Conservation (phyloP, 2,797 vertebrate species). For the Hylomyscus alleni region DNA sequence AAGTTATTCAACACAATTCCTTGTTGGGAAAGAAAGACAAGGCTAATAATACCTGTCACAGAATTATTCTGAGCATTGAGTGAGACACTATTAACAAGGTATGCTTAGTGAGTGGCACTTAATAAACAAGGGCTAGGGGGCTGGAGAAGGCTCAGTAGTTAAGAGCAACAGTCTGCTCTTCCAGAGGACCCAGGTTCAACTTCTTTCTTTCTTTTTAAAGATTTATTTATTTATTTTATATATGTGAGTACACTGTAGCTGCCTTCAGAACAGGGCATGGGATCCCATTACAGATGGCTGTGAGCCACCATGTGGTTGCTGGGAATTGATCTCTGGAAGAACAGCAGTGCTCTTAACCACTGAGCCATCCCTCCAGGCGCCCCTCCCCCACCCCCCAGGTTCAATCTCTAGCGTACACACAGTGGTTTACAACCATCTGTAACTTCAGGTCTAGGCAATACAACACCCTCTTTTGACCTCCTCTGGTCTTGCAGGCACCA, state of each 20-base stretch:
- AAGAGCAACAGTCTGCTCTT: neutral
- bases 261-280: no score
- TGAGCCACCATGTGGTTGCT: no score
- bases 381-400: no score
- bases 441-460: neutral
- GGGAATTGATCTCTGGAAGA: no score
- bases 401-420: neutral
- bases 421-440: neutral
- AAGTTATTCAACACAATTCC: neutral
- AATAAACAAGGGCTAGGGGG: neutral
- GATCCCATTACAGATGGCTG: no score
- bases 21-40: neutral
- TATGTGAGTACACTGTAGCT: no score
- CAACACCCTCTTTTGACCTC: neutral
- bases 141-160: neutral
- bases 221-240: no score
- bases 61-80: conserved; percentile 12
- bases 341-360: no score
- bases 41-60: neutral
- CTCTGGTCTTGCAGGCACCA: neutral
- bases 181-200: neutral
- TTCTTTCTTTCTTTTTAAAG: no score
- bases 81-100: neutral
- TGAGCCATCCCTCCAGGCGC: no score
- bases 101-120: neutral